These are phyloP conservation scores for Columbina picui DNA, from an alignment of 2,113 vertebrate species.

Conservation along the genomic window DNA sequence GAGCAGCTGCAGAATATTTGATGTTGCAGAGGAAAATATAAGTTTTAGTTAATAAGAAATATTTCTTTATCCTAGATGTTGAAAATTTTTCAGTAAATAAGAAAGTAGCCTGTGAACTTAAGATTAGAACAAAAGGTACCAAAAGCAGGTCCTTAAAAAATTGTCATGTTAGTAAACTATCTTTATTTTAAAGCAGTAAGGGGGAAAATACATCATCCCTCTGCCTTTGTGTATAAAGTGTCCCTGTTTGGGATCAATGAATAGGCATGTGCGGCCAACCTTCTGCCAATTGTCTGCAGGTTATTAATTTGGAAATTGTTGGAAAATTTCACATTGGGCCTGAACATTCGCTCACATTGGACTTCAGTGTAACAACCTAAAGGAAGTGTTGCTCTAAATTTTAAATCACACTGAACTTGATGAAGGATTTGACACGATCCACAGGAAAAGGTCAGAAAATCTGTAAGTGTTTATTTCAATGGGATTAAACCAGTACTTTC, in stretches of 20 bases:
- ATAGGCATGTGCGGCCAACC: slow-evolving; percentile 59
- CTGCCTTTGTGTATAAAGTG: neutral
- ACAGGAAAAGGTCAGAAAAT: slow-evolving; percentile 78
- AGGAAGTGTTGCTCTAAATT: slow-evolving; percentile 69
- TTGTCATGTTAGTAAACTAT: neutral
- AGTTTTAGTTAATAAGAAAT: neutral
- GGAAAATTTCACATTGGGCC: slow-evolving; percentile 47
- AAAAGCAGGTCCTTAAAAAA: neutral
- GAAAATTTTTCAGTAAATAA: neutral
- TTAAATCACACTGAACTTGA: slow-evolving; percentile 57
- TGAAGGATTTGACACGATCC: slow-evolving; percentile 70
- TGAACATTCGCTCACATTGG: slow-evolving; percentile 43
- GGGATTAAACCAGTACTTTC: slow-evolving; percentile 44
- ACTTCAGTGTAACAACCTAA: slow-evolving; percentile 66
- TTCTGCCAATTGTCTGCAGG: slow-evolving; percentile 69
- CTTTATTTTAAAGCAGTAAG: neutral
- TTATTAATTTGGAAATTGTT: slow-evolving; percentile 44
- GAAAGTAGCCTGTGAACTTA: neutral
- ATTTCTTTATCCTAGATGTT: neutral
- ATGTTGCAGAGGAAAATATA: neutral
- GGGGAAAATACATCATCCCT: neutral
- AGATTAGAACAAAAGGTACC: neutral
- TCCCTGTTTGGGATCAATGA: neutral
- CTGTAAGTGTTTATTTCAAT: slow-evolving; percentile 66
- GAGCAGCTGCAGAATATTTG: neutral